Percentiles rank a stretch among this genome's conserved stretches.
Evolutionary conservation across 2,113 vertebrate genomes (phyloP).

Genomic region (Pseudorectes ferrugineus): DNA sequence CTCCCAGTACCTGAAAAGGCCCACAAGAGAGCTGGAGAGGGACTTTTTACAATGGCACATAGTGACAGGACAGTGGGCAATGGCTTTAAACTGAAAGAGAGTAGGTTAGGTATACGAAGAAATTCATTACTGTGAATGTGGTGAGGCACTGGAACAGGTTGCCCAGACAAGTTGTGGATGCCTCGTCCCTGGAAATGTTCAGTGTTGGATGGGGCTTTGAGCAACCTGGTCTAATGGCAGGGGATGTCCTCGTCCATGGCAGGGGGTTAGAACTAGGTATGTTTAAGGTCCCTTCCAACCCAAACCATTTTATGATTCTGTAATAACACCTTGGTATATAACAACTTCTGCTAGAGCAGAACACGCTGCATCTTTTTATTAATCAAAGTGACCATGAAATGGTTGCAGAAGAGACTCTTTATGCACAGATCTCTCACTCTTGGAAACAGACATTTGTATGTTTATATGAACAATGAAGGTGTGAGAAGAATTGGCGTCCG

Average conservation of each 20-base stretch:
- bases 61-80: not conserved
- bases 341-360: not conserved
- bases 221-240: not conserved
- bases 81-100: not conserved
- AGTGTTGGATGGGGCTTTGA: not conserved
- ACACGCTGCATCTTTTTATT: not conserved
- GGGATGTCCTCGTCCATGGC: not conserved
- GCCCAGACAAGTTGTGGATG: not conserved
- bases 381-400: not conserved
- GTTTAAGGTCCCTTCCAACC: not conserved
- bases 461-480: not conserved
- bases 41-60: not conserved
- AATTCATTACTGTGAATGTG: not conserved
- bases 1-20: not conserved
- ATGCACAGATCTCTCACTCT: not conserved
- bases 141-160: not conserved
- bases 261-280: not conserved
- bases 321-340: not conserved
- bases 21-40: not conserved
- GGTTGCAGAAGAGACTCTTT: not conserved
- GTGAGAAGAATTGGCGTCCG: rapidly evolving
- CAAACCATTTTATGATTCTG: not conserved
- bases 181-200: not conserved
- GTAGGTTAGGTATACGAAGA: not conserved
- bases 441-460: too few relatives aligned